Evolutionary conservation across 1,140 invertebrate species (phyloP).

Genomic region (Neelides sp.): DNA sequence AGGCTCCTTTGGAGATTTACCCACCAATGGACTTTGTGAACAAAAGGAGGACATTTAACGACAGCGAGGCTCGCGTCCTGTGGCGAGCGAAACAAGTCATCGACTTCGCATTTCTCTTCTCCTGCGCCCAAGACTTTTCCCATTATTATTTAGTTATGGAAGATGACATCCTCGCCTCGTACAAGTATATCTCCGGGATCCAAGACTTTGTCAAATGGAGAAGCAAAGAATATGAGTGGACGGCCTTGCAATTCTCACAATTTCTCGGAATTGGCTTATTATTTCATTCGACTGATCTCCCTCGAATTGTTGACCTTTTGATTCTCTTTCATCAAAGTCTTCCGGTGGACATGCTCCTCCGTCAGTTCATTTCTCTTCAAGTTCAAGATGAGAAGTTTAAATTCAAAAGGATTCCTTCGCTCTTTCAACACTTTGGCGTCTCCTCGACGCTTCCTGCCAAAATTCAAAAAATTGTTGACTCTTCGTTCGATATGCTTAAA

Average conservation of each 20-base stretch:
- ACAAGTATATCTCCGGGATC: slow-evolving; percentile 22
- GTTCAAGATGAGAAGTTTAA: background rate
- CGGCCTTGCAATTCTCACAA: slow-evolving; percentile 24
- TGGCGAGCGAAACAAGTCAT: slow-evolving; percentile 30
- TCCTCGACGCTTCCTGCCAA: background rate
- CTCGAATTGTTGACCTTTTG: slow-evolving; percentile 17
- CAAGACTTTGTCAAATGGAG: slow-evolving; percentile 12
- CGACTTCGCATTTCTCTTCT: slow-evolving; percentile 28
- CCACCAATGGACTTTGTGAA: slow-evolving; percentile 24
- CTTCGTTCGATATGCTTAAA: background rate
- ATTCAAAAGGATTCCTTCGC: background rate
- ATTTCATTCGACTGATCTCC: slow-evolving; percentile 18
- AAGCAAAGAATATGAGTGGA: slow-evolving; percentile 12
- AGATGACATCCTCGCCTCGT: slow-evolving; percentile 24
- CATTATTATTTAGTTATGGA: slow-evolving; percentile 28
- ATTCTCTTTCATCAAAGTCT: slow-evolving; percentile 27
- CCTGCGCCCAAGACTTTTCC: slow-evolving; percentile 11
- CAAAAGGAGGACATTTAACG: slow-evolving; percentile 22
- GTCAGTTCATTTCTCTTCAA: background rate
- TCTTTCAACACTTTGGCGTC: background rate
- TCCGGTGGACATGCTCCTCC: slow-evolving; percentile 27
- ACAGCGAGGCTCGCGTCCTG: slow-evolving; percentile 16
- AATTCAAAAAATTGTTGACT: background rate
- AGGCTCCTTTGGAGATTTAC: slow-evolving; percentile 20
- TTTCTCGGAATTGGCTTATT: slow-evolving; percentile 28